These are phyloP conservation scores for Hoplodrina ambigua DNA, from an alignment of 2,888 invertebrate species.

Conservation along the genomic window DNA sequence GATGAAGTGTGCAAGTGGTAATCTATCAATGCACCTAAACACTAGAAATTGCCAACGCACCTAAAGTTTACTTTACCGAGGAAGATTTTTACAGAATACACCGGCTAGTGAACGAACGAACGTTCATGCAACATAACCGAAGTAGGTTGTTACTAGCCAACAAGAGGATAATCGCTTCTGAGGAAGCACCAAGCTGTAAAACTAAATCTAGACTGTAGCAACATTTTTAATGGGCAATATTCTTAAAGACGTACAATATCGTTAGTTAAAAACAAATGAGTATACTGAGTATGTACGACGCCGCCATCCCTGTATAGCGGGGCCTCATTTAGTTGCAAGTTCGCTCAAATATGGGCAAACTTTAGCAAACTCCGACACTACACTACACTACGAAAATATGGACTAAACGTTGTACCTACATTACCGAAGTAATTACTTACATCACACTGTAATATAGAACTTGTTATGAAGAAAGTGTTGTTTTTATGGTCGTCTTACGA, in stretches of 20 bases:
- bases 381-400: slow-evolving; percentile 60
- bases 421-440: slow-evolving; percentile 61
- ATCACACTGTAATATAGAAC: slow-evolving; percentile 33
- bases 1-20: too few relatives aligned
- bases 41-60: too few relatives aligned
- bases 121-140: too few relatives aligned
- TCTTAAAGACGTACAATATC: slow-evolving; percentile 55
- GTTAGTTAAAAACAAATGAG: slow-evolving; percentile 58
- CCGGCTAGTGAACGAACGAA: too few relatives aligned
- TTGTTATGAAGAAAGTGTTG: slow-evolving; percentile 13
- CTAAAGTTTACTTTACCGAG: too few relatives aligned
- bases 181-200: background rate
- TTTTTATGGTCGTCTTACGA: background rate
- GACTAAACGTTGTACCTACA: slow-evolving; percentile 56
- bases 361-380: slow-evolving; percentile 60
- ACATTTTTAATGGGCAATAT: slow-evolving; percentile 24
- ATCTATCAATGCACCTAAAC: too few relatives aligned
- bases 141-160: too few relatives aligned
- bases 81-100: too few relatives aligned
- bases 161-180: background rate
- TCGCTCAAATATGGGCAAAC: slow-evolving; percentile 66
- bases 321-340: slow-evolving; percentile 63
- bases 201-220: background rate
- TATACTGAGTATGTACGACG: slow-evolving; percentile 46
- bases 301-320: slow-evolving; percentile 50